phyloP scores from a whole-genome alignment of 2,113 vertebrate genomes.

The Tragelaphus imberbis region DNA sequence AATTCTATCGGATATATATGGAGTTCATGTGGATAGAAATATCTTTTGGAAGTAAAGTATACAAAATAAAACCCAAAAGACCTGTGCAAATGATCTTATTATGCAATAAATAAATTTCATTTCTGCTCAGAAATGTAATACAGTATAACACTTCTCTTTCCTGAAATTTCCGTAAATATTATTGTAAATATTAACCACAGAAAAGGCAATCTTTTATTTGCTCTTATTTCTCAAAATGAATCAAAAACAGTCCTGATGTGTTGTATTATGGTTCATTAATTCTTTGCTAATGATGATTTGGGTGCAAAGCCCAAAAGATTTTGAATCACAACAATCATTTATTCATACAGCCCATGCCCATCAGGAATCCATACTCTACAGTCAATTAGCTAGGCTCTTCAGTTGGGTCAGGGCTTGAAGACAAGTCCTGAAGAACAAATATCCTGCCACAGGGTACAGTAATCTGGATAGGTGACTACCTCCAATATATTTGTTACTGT shows the following conservation, averaged over 20 bases:
- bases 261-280: background rate
- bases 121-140: slow-evolving; percentile 4
- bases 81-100: background rate
- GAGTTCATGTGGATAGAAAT: background rate
- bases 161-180: background rate
- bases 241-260: background rate
- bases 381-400: background rate
- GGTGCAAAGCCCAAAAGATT: background rate
- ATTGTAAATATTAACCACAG: background rate
- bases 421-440: background rate
- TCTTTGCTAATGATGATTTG: background rate
- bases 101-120: background rate
- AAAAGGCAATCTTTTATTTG: background rate
- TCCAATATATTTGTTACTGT: background rate
- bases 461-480: background rate
- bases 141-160: background rate
- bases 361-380: background rate
- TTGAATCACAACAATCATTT: background rate
- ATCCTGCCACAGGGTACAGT: background rate
- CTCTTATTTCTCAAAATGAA: background rate
- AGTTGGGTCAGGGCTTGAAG: background rate
- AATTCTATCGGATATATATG: background rate
- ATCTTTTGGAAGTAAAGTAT: background rate
- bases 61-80: background rate
- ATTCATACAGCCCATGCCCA: background rate